A percentile compares a stretch with the other conserved stretches of the same genome.
phyloP scores from a whole-genome alignment of 2,888 invertebrate genomes.

The Gibbula magus region DNA sequence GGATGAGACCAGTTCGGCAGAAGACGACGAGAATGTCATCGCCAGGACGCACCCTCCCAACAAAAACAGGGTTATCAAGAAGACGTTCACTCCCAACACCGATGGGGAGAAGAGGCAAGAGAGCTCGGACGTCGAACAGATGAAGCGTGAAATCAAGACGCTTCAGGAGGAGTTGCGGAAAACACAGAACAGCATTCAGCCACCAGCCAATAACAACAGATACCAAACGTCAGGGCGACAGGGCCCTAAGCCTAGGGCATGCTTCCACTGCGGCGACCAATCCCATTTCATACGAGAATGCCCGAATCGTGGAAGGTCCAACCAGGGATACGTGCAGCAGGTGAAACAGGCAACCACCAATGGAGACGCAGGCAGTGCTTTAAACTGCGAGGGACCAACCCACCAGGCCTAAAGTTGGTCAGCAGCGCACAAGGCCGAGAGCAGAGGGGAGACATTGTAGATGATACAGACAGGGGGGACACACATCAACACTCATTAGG shows the following conservation, averaged over 20 bases:
- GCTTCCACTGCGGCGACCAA: conserved; percentile 29
- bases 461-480: conserved; percentile 17
- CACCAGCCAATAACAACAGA: neutral
- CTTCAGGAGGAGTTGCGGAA: neutral
- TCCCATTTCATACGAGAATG: conserved; percentile 27
- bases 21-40: neutral
- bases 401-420: no score
- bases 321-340: neutral
- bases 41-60: no score
- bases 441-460: neutral
- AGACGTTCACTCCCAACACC: neutral
- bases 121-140: neutral
- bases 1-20: neutral
- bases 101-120: neutral
- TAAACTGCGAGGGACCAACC: no score
- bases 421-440: neutral
- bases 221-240: neutral
- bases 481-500: neutral
- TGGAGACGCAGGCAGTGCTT: neutral
- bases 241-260: neutral
- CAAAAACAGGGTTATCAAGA: neutral
- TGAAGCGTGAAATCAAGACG: neutral
- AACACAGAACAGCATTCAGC: neutral
- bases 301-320: neutral
- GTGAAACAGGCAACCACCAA: neutral